phyloP scores from a whole-genome alignment of 2,113 vertebrate genomes.

The Propithecus coquereli region DNA sequence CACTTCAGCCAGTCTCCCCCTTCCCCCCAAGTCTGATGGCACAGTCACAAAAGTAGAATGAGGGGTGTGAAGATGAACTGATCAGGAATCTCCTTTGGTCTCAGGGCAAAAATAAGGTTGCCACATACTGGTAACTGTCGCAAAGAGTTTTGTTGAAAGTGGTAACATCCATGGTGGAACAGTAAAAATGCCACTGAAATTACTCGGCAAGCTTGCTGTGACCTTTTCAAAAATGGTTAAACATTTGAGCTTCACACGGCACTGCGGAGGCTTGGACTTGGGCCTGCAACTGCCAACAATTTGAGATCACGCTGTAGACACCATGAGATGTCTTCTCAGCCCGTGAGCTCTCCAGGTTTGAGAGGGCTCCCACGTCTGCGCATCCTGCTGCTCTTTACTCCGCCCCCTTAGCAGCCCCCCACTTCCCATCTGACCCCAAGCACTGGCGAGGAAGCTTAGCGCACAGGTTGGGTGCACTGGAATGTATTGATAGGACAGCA shows the following conservation, averaged over 20 bases:
- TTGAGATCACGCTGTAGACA: not conserved
- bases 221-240: not conserved
- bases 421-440: not conserved
- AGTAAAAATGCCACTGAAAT: not conserved
- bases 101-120: not conserved
- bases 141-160: not conserved
- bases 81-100: not conserved
- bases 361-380: not conserved
- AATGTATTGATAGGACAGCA: not conserved
- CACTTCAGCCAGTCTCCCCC: not conserved
- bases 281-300: fast-evolving
- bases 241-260: fast-evolving
- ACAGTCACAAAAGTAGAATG: not conserved
- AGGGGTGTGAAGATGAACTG: not conserved
- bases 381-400: not conserved
- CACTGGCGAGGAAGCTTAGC: not conserved
- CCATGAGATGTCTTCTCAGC: not conserved
- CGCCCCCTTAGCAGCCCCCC: fast-evolving
- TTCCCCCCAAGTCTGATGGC: not conserved
- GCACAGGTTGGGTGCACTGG: not conserved
- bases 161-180: not conserved
- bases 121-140: not conserved
- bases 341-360: fast-evolving
- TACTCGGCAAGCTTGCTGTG: not conserved
- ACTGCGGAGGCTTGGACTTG: not conserved